Conservation (phyloP, 1,140 invertebrate species). For the Zaprionus inermis region DNA sequence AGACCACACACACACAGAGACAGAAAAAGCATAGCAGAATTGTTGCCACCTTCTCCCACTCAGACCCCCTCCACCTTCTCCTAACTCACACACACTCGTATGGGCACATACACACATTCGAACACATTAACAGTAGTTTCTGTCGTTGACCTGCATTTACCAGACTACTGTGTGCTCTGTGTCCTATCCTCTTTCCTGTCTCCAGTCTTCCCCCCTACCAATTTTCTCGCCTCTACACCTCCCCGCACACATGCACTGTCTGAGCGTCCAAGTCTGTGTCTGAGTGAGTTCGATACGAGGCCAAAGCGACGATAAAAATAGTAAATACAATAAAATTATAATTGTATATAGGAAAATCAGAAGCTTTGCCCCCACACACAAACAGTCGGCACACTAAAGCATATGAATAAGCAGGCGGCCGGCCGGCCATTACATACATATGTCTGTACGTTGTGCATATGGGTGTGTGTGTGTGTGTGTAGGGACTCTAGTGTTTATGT, state of each 20-base stretch:
- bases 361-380: constrained; percentile 59
- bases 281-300: constrained; percentile 78
- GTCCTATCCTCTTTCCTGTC: constrained; percentile 13
- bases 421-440: constrained; percentile 75
- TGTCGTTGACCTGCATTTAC: constrained; percentile 83
- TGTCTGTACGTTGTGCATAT: constrained; percentile 40
- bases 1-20: constrained; percentile 30
- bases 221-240: constrained; percentile 8
- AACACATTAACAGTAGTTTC: constrained; percentile 63
- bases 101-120: constrained; percentile 1
- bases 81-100: constrained; percentile 19
- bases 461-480: constrained; percentile 30
- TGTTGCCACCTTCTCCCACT: constrained; percentile 10
- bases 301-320: constrained; percentile 81
- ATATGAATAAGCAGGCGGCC: constrained; percentile 52
- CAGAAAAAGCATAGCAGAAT: constrained; percentile 27
- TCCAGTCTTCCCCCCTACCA: constrained; percentile 1
- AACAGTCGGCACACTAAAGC: constrained; percentile 9
- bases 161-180: constrained; percentile 53
- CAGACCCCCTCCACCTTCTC: background rate
- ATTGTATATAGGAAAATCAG: constrained; percentile 82
- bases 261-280: constrained; percentile 45
- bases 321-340: constrained; percentile 83
- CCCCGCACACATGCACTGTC: constrained; percentile 14
- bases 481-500: constrained; percentile 49